Evolutionary conservation across 2,797 vertebrate species (phyloP).

Genomic region (Neosilurus hyrtlii): DNA sequence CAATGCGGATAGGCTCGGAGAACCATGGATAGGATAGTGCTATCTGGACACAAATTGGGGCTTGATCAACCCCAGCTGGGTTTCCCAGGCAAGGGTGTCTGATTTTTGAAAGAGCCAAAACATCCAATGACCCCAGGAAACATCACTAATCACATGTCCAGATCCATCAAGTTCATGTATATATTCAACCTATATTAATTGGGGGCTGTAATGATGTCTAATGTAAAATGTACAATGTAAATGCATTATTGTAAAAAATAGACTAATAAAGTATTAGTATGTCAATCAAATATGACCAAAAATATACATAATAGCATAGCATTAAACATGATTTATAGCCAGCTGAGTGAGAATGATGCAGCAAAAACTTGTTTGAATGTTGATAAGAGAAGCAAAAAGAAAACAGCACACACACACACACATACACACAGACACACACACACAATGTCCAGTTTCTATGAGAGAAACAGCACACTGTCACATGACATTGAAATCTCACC

Average conservation of each 20-base stretch:
- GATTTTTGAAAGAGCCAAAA: no score
- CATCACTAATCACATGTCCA: no score
- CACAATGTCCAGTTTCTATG: constrained; percentile 27
- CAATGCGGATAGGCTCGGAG: no score
- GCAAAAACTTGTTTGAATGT: constrained; percentile 57
- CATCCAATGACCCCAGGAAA: no score
- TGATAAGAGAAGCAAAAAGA: neutral
- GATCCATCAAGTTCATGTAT: no score
- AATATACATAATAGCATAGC: no score
- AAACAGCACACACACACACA: neutral
- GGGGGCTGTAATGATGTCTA: neutral
- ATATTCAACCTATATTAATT: neutral
- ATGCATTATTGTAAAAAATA: neutral
- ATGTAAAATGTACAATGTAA: neutral
- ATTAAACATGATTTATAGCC: neutral
- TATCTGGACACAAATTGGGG: no score
- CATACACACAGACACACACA: neutral
- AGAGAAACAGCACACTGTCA: constrained; percentile 51
- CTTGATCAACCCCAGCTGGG: no score
- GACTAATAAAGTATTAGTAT: neutral
- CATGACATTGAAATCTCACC: constrained; percentile 35
- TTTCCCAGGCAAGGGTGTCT: no score
- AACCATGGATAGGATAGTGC: no score
- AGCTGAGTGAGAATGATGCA: constrained; percentile 24
- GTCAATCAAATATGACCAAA: neutral